These are phyloP conservation scores for Chymomyza caudatula DNA, from an alignment of 2,888 invertebrate species.

Conservation along the genomic window DNA sequence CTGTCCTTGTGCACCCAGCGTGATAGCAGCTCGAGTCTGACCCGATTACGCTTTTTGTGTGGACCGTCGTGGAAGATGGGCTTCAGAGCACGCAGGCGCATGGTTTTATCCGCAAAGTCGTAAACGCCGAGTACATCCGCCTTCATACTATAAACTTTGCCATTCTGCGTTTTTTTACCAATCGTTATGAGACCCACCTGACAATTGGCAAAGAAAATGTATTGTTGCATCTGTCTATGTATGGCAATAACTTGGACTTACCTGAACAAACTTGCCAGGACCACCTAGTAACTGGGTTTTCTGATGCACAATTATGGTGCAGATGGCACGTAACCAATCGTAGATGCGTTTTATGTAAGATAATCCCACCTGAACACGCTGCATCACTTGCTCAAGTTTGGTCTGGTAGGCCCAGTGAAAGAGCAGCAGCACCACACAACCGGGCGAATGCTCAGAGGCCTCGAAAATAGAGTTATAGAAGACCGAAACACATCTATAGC, in stretches of 20 bases:
- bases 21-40: conserved; percentile 87
- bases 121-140: conserved; percentile 92
- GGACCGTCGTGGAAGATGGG: conserved; percentile 88
- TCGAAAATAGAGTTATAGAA: conserved; percentile 93
- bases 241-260: conserved; percentile 22
- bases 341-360: conserved; percentile 84
- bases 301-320: conserved; percentile 88
- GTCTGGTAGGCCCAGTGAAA: conserved; percentile 96
- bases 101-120: conserved; percentile 85
- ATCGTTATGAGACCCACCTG: conserved; percentile 90
- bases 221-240: background rate
- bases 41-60: conserved; percentile 88
- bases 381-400: conserved; percentile 90
- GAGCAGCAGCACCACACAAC: conserved; percentile 88
- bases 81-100: conserved; percentile 89
- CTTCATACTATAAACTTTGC: conserved; percentile 86
- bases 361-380: conserved; percentile 90
- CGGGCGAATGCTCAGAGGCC: conserved; percentile 90
- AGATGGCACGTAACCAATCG: conserved; percentile 86
- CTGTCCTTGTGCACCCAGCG: conserved; percentile 90
- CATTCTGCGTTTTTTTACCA: conserved; percentile 90
- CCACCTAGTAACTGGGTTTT: conserved; percentile 87
- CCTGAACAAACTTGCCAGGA: conserved; percentile 83
- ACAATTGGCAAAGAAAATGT: background rate
- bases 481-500: conserved; percentile 90